phyloP scores from a whole-genome alignment of 2,888 invertebrate genomes.

The Melanargia galathea region DNA sequence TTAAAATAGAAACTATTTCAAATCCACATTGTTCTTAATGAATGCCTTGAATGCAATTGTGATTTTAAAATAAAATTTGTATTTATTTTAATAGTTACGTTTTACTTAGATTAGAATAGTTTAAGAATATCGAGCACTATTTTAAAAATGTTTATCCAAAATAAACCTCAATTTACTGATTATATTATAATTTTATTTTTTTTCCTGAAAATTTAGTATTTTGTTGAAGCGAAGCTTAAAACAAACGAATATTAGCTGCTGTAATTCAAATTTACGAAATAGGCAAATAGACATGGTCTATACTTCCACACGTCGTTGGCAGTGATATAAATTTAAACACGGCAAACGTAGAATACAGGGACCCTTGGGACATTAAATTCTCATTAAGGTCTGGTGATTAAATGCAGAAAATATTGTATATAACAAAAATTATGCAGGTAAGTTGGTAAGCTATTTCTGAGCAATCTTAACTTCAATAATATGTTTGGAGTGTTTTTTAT shows the following conservation, averaged over 20 bases:
- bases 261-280: not conserved
- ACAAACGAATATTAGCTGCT: too few relatives aligned
- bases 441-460: not conserved
- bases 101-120: conserved; percentile 29
- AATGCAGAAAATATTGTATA: conserved; percentile 7
- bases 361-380: conserved; percentile 21
- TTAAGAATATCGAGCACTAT: conserved; percentile 43
- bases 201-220: not conserved
- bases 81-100: conserved; percentile 56
- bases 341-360: not conserved
- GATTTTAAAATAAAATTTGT: conserved; percentile 59
- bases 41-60: conserved; percentile 67
- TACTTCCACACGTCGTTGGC: conserved; percentile 20
- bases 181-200: conserved; percentile 38
- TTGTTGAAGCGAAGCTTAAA: too few relatives aligned
- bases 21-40: conserved; percentile 33
- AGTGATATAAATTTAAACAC: conserved; percentile 15
- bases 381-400: conserved; percentile 22
- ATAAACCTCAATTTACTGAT: conserved; percentile 60
- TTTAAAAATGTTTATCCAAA: conserved; percentile 63
- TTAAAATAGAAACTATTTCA: conserved; percentile 26
- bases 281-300: not conserved
- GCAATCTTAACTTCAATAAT: not conserved
- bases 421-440: not conserved
- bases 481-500: not conserved